These are phyloP conservation scores for Drosophila melanica DNA, from an alignment of 1,140 invertebrate genomes.

Conservation along the genomic window DNA sequence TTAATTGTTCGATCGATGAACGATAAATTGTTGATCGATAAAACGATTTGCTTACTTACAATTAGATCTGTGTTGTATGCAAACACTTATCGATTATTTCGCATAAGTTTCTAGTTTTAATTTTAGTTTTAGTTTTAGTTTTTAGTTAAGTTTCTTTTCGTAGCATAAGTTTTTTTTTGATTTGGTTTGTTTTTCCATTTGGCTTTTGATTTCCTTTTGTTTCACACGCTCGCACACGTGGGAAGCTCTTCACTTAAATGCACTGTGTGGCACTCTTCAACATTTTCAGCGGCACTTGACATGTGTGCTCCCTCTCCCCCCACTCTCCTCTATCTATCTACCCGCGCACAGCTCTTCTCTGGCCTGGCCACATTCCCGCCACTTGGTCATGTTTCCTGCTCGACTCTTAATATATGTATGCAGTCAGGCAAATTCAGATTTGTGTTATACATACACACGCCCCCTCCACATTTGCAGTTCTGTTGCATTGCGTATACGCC, in stretches of 20 bases:
- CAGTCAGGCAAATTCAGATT: slow-evolving; percentile 20
- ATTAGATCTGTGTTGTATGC: slow-evolving; percentile 44
- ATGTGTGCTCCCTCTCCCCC: slow-evolving; percentile 33
- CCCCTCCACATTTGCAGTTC: background rate
- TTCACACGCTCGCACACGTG: slow-evolving; percentile 76
- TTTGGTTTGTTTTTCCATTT: slow-evolving; percentile 30
- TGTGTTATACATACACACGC: slow-evolving; percentile 27
- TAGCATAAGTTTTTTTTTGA: slow-evolving; percentile 29
- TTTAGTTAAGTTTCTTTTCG: slow-evolving; percentile 35
- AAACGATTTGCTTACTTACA: slow-evolving; percentile 52
- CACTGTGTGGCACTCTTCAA: slow-evolving; percentile 36
- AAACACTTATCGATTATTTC: slow-evolving; percentile 56
- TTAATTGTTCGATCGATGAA: slow-evolving; percentile 54
- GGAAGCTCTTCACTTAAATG: slow-evolving; percentile 73
- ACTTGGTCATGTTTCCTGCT: slow-evolving; percentile 80
- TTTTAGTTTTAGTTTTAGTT: slow-evolving; percentile 20
- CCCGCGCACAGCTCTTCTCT: background rate
- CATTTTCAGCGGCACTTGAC: slow-evolving; percentile 54
- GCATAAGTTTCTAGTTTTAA: slow-evolving; percentile 44
- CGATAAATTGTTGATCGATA: slow-evolving; percentile 36
- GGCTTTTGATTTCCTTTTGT: slow-evolving; percentile 28
- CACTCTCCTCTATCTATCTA: slow-evolving; percentile 13
- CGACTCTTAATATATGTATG: slow-evolving; percentile 17
- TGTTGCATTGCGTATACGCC: slow-evolving; percentile 69
- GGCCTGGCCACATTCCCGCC: slow-evolving; percentile 67